A percentile compares a stretch with the other conserved stretches of the same genome.
Conservation (phyloP, 2,888 invertebrate species). For the Marasmarcha lunaedactyla region DNA sequence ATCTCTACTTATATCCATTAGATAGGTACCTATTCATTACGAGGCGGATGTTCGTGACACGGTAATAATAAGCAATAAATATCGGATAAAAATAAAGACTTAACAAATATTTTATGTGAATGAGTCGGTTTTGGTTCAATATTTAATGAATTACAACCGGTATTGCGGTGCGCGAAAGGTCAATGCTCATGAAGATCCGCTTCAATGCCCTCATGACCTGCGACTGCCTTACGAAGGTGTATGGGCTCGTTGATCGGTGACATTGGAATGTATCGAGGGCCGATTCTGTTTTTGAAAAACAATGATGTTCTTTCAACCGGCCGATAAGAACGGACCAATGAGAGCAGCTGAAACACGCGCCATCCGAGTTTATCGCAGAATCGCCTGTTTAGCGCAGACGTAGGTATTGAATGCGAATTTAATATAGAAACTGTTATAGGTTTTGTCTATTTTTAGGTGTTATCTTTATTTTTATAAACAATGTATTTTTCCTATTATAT, state of each 20-base stretch:
- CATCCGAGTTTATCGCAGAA: too few relatives aligned
- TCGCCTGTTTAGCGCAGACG: too few relatives aligned
- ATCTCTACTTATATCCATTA: too few relatives aligned
- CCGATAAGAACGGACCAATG: too few relatives aligned
- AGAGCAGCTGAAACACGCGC: too few relatives aligned
- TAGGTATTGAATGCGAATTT: too few relatives aligned
- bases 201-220: conserved; percentile 65
- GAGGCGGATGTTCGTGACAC: conserved; percentile 14
- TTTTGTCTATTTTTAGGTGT: too few relatives aligned
- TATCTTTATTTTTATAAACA: too few relatives aligned
- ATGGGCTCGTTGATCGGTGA: conserved; percentile 10
- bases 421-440: too few relatives aligned
- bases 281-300: too few relatives aligned
- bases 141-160: conserved; percentile 56
- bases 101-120: conserved; percentile 17
- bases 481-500: too few relatives aligned
- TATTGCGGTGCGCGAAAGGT: conserved; percentile 56
- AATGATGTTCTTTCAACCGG: too few relatives aligned
- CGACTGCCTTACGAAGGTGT: conserved; percentile 43
- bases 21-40: conserved; percentile 6
- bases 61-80: conserved; percentile 1
- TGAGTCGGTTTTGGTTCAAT: conserved; percentile 12
- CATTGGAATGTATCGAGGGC: neutral
- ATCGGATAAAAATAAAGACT: conserved; percentile 4
- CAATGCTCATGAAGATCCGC: conserved; percentile 66